A percentile compares a stretch with the other conserved stretches of the same genome.
Evolutionary conservation across 2,888 invertebrate genomes (phyloP).

Genomic region (Muscina levida): DNA sequence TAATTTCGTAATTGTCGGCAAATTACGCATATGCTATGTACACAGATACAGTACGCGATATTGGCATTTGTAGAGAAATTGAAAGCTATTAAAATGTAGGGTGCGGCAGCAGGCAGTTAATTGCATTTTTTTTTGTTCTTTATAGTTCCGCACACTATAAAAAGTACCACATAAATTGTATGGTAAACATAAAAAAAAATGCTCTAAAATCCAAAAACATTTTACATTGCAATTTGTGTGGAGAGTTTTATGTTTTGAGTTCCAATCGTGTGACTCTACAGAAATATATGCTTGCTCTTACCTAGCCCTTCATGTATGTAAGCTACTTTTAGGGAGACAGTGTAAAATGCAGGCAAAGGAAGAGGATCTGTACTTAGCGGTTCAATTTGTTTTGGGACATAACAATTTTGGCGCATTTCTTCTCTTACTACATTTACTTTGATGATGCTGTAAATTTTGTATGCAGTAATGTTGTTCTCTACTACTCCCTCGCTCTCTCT

Average conservation of each 20-base stretch:
- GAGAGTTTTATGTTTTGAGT: too few relatives aligned
- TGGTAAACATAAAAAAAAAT: background rate
- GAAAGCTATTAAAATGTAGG: background rate
- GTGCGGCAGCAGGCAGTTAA: background rate
- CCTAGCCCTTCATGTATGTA: too few relatives aligned
- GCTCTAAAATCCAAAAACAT: background rate
- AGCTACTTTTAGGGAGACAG: too few relatives aligned
- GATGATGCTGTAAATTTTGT: background rate
- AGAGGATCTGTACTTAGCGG: too few relatives aligned
- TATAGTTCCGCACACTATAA: too few relatives aligned
- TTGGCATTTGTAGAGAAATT: background rate
- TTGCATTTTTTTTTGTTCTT: background rate
- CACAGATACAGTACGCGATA: background rate
- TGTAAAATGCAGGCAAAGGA: too few relatives aligned
- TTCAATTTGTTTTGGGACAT: too few relatives aligned
- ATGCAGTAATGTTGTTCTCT: background rate
- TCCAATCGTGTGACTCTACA: background rate
- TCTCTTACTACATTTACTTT: constrained; percentile 1
- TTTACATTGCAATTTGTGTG: background rate
- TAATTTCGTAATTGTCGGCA: constrained; percentile 52
- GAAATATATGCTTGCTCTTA: too few relatives aligned
- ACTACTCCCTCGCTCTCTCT: too few relatives aligned
- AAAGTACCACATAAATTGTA: background rate
- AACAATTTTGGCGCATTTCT: constrained; percentile 15
- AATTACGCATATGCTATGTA: constrained; percentile 7